Evolutionary conservation across 2,888 invertebrate species (phyloP).

Genomic region (Phalera bucephala): DNA sequence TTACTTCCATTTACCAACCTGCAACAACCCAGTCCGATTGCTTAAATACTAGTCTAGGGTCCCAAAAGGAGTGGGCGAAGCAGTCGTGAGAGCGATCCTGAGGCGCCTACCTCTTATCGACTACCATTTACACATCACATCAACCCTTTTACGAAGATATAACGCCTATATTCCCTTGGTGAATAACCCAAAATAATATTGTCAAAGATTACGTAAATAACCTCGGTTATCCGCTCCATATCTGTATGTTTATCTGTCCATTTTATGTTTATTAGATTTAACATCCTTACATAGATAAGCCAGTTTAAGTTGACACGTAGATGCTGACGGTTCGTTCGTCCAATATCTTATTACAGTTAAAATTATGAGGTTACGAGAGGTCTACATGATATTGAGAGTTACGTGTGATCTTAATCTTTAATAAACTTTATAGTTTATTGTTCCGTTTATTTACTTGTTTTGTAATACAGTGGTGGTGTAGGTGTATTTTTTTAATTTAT

Average conservation of each 20-base stretch:
- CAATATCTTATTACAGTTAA: conserved; percentile 8
- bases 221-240: conserved; percentile 43
- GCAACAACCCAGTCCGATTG: conserved; percentile 28
- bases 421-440: conserved; percentile 24
- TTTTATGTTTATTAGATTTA: conserved; percentile 47
- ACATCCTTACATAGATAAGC: conserved; percentile 39
- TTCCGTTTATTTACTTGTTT: conserved; percentile 24
- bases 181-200: conserved; percentile 17
- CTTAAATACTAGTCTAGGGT: conserved; percentile 36
- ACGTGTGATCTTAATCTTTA: conserved; percentile 35
- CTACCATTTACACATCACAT: conserved; percentile 18
- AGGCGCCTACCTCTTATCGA: conserved; percentile 39
- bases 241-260: conserved; percentile 47
- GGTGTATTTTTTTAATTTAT: conserved; percentile 27
- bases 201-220: conserved; percentile 44
- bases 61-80: conserved; percentile 50
- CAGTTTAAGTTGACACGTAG: conserved; percentile 19
- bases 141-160: conserved; percentile 19
- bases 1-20: conserved; percentile 13
- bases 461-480: conserved; percentile 19
- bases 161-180: conserved; percentile 27
- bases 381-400: conserved; percentile 24
- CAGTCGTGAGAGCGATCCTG: conserved; percentile 53
- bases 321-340: conserved; percentile 6
- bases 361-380: conserved; percentile 14